Evolutionary conservation across 2,888 invertebrate genomes (phyloP), one percentile per base, ranked within the genome.

Genomic region (Cephus runcator): DNA sequence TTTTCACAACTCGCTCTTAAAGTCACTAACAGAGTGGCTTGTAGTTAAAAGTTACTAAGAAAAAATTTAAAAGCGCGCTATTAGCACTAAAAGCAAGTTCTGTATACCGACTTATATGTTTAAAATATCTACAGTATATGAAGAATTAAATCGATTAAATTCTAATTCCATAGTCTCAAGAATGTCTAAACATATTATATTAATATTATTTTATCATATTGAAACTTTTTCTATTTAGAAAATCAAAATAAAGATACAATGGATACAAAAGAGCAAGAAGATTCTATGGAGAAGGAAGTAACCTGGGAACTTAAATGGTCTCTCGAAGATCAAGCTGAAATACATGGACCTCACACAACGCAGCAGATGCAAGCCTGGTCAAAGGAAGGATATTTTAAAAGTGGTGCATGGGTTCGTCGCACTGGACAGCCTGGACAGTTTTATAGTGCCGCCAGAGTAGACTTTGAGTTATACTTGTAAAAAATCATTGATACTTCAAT

Each of bases 251-350:
- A 73, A 4, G 77, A 79, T 12, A 35, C 81, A 15, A 77, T 79
- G 30, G 73, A 79, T n/a, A 73, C 34, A 12, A 81, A 79, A 9
- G 76, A 56, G 69, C 78, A 78, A 74, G 90, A 91, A 75, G 87
- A 88, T n/a, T 87, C 80, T 34, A 83, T 83, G 75, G 84, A 91
- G 11, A 90, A 92, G 80, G 92, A 93, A 85, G 93, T 97, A 0
- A 94, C 93, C 91, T 99, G 98, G 98, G 97, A 98, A 90, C 97
- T 97, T 87, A 98, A 98, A 92, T 97, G 97, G 97, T 95, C 95
- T 75, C 95, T 97, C 86, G 93, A 94, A 78, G 94, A 95, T 74
- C 94, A 95, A 81, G 94, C 94, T 1, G 94, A 96, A 88, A 92
- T 97, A 75, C 95, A 96, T 84, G 98, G 99, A 0, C 98, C 98